Base-by-base conservation (phyloP, 2,888 invertebrate species). In the Drosophila recens region DNA sequence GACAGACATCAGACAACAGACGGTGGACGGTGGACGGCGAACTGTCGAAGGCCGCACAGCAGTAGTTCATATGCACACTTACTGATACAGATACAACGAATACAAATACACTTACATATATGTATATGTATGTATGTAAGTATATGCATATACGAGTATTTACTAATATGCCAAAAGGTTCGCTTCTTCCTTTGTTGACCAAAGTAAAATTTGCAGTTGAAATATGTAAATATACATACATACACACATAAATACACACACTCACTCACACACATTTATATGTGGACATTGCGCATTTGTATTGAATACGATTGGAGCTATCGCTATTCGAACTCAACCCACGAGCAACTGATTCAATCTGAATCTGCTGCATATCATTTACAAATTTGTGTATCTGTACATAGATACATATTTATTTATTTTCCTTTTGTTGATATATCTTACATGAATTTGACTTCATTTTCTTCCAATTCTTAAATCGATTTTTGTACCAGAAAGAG, bases 121-220 rank as follows among this genome's bases (percentile, higher is more conserved):
- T 6, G 27, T 6, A 27, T 6, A 27, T 1, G 6, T 27, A 27
- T 6, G 6, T 8, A 23, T 4, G 4, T 23, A 23, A 0, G 4
- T 23, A 23, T 2, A 23, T 23, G 23, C 23, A 23, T 23, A 9
- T 11, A 34, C 40, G n/a, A 10, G n/a, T 36, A 5, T 13, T 4
- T 58, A 11, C 27, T 23, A 9, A 49, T 61, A 20, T 56, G 17
- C 34, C 38, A 36, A 27, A 59, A 53, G 51, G 45, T 61, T 61
- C 46, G 46, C 42, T 46, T 56, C 75, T 61, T 61, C 67, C 57
- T 63, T 52, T 40, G 46, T 34, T 68, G 15, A 17, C 59, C 48
- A 67, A 71, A 65, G 62, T 54, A 62, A 58, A 66, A 83, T 72
- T 80, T 62, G 64, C 68, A 83, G 71, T 75, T 46, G 52, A 79